phyloP scores from a whole-genome alignment of 2,113 vertebrate genomes.

The Herpetotheres cachinnans region DNA sequence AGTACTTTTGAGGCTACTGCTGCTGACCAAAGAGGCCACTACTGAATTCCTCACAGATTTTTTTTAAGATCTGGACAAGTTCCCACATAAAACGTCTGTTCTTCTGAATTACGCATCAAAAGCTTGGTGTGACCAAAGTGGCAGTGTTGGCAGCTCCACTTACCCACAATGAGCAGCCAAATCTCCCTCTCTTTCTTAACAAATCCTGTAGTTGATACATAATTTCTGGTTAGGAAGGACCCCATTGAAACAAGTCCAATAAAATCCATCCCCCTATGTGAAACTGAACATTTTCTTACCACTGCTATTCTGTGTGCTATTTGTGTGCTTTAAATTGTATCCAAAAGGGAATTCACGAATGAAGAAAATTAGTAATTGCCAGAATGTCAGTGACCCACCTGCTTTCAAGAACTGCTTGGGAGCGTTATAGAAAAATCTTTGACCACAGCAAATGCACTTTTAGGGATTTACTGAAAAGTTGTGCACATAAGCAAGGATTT shows the following conservation, averaged over 20 bases:
- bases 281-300: neutral
- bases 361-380: neutral
- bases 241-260: neutral
- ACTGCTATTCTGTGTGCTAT: neutral
- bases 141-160: neutral
- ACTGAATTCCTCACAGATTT: neutral
- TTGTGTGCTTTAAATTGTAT: neutral
- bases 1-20: neutral
- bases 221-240: neutral
- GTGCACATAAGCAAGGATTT: neutral
- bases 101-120: slow-evolving; percentile 19
- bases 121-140: neutral
- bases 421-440: neutral
- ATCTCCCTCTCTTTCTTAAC: neutral
- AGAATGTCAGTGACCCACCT: neutral
- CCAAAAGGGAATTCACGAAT: neutral
- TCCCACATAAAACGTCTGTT: slow-evolving; percentile 62
- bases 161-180: neutral
- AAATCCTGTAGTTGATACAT: neutral
- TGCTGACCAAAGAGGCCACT: neutral
- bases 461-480: neutral
- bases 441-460: neutral
- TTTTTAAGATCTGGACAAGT: neutral
- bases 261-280: neutral
- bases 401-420: neutral